Base-by-base conservation (phyloP, 2,113 vertebrate genomes). In the Enhydra lutris region DNA sequence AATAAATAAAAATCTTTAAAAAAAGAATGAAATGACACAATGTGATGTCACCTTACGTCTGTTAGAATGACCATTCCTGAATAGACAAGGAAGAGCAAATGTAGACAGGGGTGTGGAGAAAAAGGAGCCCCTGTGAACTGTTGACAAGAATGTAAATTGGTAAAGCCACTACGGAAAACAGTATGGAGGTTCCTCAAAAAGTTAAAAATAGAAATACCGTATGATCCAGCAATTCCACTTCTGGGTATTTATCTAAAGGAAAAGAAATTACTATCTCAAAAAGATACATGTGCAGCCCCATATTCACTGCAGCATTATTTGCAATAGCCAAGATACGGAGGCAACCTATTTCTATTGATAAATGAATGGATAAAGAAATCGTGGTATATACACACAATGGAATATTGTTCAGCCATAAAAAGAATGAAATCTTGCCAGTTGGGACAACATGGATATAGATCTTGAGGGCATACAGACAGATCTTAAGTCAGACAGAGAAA, bases 1-100 rank as follows among this genome's bases (percentile, higher is more conserved):
- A 45, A 45, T 45, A 45, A 47, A 47, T 47, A 47, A 47, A 47
- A 47, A 47, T 47, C 45, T 47, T 47, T 47, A 47, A 47, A 47
- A 47, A 47, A 96, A 91, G 63, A 78, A 93, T 57, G 24, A 89
- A 97, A 92, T 47, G 36, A 65, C 86, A 89, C 52, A 65, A 47
- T 34, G 47, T 79, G 21, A 76, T n/a, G 42, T 61, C 24, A 74
- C 18, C n/a, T 65, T 47, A 84, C 1, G 36, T 23, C 57, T 84
- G 31, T 71, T 65, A 78, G 45, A 84, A 63, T 31, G 29, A 59
- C 57, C 65, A 65, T 17, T 84, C 63, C 45, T 36, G n/a, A 84
- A 45, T 76, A 52, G 21, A 90, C 15, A 82, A 90, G 79, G 76
- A 90, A 95, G 21, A 84, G 61, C 52, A 94, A 63, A 36, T 15